These are phyloP conservation scores for Elephas maximus DNA, from an alignment of 2,113 vertebrate species.

Conservation along the genomic window DNA sequence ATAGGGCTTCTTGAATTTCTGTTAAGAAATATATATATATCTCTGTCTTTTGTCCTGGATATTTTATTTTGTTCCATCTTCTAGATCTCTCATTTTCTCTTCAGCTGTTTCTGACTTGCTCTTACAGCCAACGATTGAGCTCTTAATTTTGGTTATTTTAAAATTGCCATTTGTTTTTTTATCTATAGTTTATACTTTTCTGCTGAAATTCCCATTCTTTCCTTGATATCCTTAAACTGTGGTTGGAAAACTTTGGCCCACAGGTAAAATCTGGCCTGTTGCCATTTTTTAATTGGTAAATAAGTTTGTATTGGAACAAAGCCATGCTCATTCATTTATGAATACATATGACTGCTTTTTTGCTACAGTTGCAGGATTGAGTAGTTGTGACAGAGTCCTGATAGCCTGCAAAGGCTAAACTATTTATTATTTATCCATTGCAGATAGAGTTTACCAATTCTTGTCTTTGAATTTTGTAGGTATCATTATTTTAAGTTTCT, in stretches of 20 bases:
- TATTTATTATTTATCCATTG: neutral
- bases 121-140: neutral
- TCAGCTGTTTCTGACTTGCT: neutral
- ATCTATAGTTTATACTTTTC: neutral
- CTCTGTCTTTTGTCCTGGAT: neutral
- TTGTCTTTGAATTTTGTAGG: neutral
- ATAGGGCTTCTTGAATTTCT: neutral
- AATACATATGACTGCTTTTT: neutral
- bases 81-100: neutral
- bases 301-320: neutral
- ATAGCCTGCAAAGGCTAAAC: neutral
- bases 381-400: neutral
- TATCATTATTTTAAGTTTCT: constrained; percentile 20
- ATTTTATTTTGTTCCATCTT: neutral
- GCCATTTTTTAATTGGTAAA: neutral
- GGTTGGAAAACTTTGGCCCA: neutral
- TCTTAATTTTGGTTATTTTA: neutral
- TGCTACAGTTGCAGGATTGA: neutral
- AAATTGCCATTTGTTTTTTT: neutral
- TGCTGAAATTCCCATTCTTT: neutral
- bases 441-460: neutral
- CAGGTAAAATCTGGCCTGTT: neutral
- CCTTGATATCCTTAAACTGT: neutral
- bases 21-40: neutral
- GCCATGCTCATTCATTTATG: neutral